phyloP scores from a whole-genome alignment of 2,113 vertebrate genomes.

The Zeus faber region DNA sequence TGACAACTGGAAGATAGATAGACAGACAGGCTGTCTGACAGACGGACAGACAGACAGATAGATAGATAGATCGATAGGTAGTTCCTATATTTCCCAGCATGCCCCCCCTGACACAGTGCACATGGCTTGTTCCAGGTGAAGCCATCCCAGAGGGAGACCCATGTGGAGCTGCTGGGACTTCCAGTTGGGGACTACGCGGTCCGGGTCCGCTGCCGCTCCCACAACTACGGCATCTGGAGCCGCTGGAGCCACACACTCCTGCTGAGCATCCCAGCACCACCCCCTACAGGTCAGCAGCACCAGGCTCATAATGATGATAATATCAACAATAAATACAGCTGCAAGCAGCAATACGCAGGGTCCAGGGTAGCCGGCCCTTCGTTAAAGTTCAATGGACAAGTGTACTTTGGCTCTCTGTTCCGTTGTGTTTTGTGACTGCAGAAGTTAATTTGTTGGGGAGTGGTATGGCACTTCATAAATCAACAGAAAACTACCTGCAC shows the following conservation, averaged over 20 bases:
- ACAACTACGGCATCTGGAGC: constrained; percentile 71
- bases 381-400: no score
- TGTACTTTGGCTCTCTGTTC: no score
- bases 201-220: constrained; percentile 69
- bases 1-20: no score
- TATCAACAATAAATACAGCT: no score
- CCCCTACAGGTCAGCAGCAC: constrained; percentile 41
- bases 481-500: no score
- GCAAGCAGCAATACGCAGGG: no score
- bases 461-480: background rate
- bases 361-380: no score
- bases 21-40: no score
- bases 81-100: background rate
- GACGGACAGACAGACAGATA: no score
- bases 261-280: constrained; percentile 48
- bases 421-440: background rate
- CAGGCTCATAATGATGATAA: no score
- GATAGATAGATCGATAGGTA: background rate
- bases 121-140: no score
- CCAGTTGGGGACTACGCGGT: constrained; percentile 55
- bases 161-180: constrained; percentile 67
- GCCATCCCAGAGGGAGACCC: constrained; percentile 59
- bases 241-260: constrained; percentile 62
- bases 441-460: background rate
- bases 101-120: background rate